Conservation (phyloP, 2,113 vertebrate species). For the Uria aalge region DNA sequence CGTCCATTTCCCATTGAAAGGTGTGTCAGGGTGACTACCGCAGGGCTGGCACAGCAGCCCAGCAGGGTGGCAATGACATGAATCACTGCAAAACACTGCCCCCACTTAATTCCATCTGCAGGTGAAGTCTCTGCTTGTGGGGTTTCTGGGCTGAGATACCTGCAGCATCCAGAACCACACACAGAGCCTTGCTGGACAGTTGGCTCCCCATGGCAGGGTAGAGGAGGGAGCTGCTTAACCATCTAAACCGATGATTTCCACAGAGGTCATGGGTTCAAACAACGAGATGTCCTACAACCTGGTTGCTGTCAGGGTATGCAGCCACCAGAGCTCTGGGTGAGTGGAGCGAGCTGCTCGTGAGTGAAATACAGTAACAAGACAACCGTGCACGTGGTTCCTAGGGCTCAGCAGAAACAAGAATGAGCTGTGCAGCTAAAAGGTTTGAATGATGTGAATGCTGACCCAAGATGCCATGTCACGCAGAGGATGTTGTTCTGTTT, state of each 20-base stretch:
- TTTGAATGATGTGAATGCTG: background rate
- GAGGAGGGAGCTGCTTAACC: background rate
- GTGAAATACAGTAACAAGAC: background rate
- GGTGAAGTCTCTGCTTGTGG: background rate
- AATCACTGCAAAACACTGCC: background rate
- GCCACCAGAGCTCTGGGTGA: background rate
- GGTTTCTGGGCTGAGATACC: background rate
- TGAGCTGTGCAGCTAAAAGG: background rate
- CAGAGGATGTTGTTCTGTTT: background rate
- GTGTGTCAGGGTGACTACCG: background rate
- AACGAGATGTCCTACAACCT: background rate
- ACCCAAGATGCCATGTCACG: fast-evolving
- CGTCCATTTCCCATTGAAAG: background rate
- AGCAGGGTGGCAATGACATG: background rate
- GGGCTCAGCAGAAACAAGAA: background rate
- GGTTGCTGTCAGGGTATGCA: background rate
- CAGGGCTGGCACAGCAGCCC: background rate
- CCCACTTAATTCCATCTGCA: background rate
- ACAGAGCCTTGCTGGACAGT: background rate
- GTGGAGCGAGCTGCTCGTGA: background rate
- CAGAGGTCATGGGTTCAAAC: background rate
- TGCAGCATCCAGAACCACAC: background rate
- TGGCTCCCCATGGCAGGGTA: background rate
- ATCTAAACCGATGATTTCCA: background rate
- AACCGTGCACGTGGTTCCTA: background rate